These are phyloP conservation scores for Polyodon spathula DNA, from an alignment of 2,113 vertebrate genomes.

Conservation along the genomic window DNA sequence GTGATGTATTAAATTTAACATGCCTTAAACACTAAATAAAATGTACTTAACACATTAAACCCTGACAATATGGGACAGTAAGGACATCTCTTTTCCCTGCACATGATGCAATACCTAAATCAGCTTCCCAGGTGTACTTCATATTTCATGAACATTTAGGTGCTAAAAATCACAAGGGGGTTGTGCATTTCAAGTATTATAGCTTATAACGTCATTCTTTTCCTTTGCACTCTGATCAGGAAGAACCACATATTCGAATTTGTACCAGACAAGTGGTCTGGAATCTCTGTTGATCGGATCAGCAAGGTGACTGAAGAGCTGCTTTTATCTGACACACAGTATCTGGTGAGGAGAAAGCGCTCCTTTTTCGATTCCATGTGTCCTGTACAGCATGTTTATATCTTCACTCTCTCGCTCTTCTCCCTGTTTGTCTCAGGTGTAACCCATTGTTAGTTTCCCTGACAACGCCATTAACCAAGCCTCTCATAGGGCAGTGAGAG, in stretches of 20 bases:
- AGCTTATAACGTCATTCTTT: background rate
- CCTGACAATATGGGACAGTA: too few species aligned
- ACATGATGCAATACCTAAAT: too few species aligned
- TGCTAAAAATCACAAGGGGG: too few species aligned
- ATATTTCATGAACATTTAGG: too few species aligned
- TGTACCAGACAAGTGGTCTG: conserved; percentile 18
- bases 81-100: too few species aligned
- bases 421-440: conserved; percentile 25
- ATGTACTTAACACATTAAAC: too few species aligned
- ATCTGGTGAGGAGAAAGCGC: conserved; percentile 16
- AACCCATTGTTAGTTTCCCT: conserved; percentile 32
- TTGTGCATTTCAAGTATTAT: too few species aligned
- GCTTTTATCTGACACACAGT: conserved; percentile 23
- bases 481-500: conserved; percentile 27
- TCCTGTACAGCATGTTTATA: background rate
- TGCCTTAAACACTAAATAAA: too few species aligned
- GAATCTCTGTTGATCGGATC: conserved; percentile 15
- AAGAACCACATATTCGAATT: conserved; percentile 13
- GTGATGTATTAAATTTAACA: too few species aligned
- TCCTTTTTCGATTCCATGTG: background rate
- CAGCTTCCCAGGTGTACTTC: too few species aligned
- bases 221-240: conserved; percentile 11
- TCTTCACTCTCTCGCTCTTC: background rate
- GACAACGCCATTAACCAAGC: conserved; percentile 23
- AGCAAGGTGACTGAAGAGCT: conserved; percentile 15